Percentiles rank a stretch among this genome's conserved stretches.
phyloP scores from a whole-genome alignment of 2,888 invertebrate genomes.

The Macroteleia sp. region DNA sequence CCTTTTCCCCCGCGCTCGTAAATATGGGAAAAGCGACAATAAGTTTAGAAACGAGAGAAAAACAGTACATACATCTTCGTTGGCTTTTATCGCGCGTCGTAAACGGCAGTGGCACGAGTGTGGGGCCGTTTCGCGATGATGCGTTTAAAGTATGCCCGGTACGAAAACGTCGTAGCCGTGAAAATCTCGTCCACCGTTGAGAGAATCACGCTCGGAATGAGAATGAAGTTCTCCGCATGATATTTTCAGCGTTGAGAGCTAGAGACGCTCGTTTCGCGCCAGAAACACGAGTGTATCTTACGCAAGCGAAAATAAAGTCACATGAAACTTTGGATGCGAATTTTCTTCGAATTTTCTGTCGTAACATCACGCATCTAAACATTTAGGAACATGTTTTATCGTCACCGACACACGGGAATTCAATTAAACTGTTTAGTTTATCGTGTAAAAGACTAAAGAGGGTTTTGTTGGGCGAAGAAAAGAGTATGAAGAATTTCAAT shows the following conservation, averaged over 20 bases:
- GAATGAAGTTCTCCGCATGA: conserved; percentile 56
- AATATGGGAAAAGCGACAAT: conserved; percentile 44
- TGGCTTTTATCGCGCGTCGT: conserved; percentile 40
- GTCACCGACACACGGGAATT: conserved; percentile 29
- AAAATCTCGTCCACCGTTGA: conserved; percentile 48
- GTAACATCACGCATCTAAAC: neutral
- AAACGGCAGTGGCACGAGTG: conserved; percentile 5
- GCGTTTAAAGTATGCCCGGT: conserved; percentile 37
- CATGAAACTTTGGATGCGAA: conserved; percentile 20
- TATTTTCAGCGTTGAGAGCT: conserved; percentile 24
- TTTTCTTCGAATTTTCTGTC: conserved; percentile 3
- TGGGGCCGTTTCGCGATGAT: conserved; percentile 31
- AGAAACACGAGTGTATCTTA: conserved; percentile 39
- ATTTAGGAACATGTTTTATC: conserved; percentile 14
- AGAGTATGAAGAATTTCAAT: too few relatives aligned
- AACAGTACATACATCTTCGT: conserved; percentile 48
- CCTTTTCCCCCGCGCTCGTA: conserved; percentile 16
- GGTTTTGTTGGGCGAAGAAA: too few relatives aligned
- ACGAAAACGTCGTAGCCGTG: conserved; percentile 34
- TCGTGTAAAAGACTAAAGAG: neutral
- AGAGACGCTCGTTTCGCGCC: conserved; percentile 38
- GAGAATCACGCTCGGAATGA: conserved; percentile 53
- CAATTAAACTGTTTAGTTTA: conserved; percentile 20
- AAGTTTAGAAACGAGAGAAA: conserved; percentile 41
- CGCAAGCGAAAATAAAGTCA: conserved; percentile 44